These are phyloP conservation scores for Amphiprion clarkii DNA, from an alignment of 2,797 vertebrate genomes.

Conservation along the genomic window DNA sequence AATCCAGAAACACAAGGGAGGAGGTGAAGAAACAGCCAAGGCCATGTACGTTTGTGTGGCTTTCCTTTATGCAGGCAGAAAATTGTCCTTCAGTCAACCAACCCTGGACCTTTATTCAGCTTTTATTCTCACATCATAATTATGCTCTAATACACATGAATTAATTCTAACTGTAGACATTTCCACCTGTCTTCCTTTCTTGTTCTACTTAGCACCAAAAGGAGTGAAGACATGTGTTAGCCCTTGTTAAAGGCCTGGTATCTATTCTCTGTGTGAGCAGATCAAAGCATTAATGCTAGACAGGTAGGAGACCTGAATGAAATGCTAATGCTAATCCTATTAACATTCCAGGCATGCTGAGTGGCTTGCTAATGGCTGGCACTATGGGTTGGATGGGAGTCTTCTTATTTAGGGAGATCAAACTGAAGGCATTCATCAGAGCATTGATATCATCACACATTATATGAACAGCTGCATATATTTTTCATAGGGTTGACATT, in stretches of 20 bases:
- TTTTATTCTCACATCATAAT: constrained; percentile 37
- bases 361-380: constrained; percentile 74
- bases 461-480: constrained; percentile 86
- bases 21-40: too few species aligned
- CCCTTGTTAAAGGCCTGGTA: constrained; percentile 63
- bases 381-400: constrained; percentile 71
- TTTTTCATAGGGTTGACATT: constrained; percentile 86
- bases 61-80: constrained; percentile 25
- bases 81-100: constrained; percentile 33
- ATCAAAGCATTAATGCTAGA: constrained; percentile 79
- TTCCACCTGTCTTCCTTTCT: constrained; percentile 51
- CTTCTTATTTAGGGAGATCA: constrained; percentile 82
- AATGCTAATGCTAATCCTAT: constrained; percentile 82
- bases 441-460: constrained; percentile 84
- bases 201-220: constrained; percentile 60
- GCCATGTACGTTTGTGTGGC: not conserved
- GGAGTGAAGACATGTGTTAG: constrained; percentile 67
- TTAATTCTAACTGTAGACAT: constrained; percentile 50
- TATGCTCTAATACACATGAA: constrained; percentile 47
- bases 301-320: constrained; percentile 76
- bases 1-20: too few species aligned
- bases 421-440: constrained; percentile 82
- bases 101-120: constrained; percentile 24
- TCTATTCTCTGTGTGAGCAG: constrained; percentile 71
- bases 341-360: constrained; percentile 76